Evolutionary conservation across 2,113 vertebrate species (phyloP).

Genomic region (Poeciliopsis prolifica): DNA sequence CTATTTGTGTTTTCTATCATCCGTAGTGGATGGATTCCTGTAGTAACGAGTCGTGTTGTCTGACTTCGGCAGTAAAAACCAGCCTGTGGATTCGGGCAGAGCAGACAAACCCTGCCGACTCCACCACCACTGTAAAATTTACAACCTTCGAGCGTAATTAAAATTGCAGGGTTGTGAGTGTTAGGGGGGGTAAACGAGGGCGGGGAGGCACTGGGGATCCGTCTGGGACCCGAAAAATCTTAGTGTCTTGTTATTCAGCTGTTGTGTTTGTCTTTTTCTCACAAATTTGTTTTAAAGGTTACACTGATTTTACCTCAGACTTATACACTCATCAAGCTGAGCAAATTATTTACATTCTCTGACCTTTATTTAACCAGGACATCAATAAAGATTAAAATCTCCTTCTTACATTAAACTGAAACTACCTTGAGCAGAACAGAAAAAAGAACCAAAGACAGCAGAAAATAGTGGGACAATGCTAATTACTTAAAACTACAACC

Average conservation of each 20-base stretch:
- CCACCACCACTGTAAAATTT: conserved; percentile 64
- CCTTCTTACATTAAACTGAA: not conserved
- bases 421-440: not conserved
- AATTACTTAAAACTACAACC: not conserved
- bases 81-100: conserved; percentile 47
- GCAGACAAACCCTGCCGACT: conserved; percentile 57
- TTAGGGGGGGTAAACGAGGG: conserved; percentile 3
- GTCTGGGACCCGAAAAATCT: conserved; percentile 11
- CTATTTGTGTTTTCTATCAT: not conserved
- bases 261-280: not conserved
- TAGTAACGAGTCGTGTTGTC: conserved; percentile 6
- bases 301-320: not conserved
- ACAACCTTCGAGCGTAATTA: conserved; percentile 68
- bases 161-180: conserved; percentile 64
- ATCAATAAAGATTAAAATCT: not conserved
- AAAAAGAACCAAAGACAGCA: not conserved
- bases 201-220: not conserved
- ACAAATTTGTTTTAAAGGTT: not conserved
- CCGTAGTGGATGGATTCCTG: not conserved
- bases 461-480: not conserved
- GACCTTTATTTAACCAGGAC: conserved; percentile 1
- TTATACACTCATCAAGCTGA: not conserved
- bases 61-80: conserved; percentile 36
- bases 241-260: conserved; percentile 18
- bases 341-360: not conserved